phyloP scores from a whole-genome alignment of 2,797 vertebrate species.

The Bradypus variegatus region DNA sequence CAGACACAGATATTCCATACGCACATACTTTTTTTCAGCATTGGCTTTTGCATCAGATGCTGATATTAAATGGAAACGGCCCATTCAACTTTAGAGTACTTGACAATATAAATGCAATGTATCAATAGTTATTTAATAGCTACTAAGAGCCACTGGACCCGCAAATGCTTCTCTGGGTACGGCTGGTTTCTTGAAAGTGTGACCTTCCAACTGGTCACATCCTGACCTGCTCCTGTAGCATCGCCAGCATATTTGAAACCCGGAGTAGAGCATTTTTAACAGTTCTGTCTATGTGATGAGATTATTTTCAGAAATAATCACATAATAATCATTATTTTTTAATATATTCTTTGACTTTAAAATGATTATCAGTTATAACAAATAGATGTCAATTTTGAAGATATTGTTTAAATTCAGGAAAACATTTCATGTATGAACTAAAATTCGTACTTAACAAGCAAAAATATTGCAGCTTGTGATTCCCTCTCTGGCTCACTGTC shows the following conservation, averaged over 20 bases:
- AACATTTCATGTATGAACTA: not conserved
- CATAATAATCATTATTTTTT: not conserved
- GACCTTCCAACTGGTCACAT: accelerated
- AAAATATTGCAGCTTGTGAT: not conserved
- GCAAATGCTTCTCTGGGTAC: not conserved
- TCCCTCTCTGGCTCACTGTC: not conserved
- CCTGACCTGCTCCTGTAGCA: accelerated
- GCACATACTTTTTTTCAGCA: not conserved
- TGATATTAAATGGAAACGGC: not conserved
- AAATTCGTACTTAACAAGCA: not conserved
- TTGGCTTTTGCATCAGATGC: not conserved
- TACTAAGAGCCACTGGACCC: not conserved
- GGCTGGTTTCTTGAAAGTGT: not conserved
- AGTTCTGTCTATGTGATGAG: not conserved
- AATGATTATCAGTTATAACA: not conserved
- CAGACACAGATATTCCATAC: accelerated
- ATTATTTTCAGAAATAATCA: not conserved
- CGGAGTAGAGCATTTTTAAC: too few species aligned
- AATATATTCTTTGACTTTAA: not conserved
- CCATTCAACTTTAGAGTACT: not conserved
- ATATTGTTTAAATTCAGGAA: not conserved
- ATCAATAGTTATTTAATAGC: not conserved
- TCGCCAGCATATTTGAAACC: not conserved
- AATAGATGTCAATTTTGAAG: not conserved
- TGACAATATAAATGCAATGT: not conserved